These are phyloP conservation scores for Lithobates pipiens DNA, from an alignment of 2,797 vertebrate genomes.

Conservation along the genomic window DNA sequence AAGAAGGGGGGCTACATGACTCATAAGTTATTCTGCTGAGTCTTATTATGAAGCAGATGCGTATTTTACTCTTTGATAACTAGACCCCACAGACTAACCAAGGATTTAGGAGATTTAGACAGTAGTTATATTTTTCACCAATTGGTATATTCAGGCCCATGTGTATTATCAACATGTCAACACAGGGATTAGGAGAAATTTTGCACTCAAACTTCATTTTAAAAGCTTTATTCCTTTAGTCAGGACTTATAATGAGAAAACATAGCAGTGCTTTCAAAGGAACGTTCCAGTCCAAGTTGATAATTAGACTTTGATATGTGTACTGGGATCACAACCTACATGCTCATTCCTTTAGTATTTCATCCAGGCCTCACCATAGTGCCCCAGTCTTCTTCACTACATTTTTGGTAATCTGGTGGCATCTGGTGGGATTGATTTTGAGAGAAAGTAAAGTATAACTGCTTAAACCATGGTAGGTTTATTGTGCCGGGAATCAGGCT, in stretches of 20 bases:
- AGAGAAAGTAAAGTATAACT: too few relatives aligned
- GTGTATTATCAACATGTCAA: background rate
- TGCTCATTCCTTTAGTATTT: too few relatives aligned
- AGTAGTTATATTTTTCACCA: background rate
- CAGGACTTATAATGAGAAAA: background rate
- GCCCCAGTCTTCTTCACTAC: too few relatives aligned
- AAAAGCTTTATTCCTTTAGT: background rate
- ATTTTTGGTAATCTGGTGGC: too few relatives aligned
- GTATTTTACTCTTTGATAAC: slow-evolving; percentile 1
- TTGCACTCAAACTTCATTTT: background rate
- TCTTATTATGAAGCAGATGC: background rate
- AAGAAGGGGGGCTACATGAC: background rate
- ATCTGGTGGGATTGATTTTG: too few relatives aligned
- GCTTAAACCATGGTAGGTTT: too few relatives aligned
- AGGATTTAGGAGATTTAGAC: background rate
- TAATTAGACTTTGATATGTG: too few relatives aligned
- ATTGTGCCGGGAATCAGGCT: too few relatives aligned
- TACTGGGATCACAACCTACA: too few relatives aligned
- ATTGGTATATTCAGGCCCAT: background rate
- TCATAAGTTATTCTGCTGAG: background rate
- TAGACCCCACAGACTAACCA: background rate
- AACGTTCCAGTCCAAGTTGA: too few relatives aligned
- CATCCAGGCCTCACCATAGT: too few relatives aligned
- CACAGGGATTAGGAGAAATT: background rate
- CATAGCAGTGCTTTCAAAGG: too few relatives aligned